Percentiles rank a stretch among this genome's conserved stretches.
phyloP scores from a whole-genome alignment of 2,797 vertebrate genomes.

The Rhinoraja longicauda region DNA sequence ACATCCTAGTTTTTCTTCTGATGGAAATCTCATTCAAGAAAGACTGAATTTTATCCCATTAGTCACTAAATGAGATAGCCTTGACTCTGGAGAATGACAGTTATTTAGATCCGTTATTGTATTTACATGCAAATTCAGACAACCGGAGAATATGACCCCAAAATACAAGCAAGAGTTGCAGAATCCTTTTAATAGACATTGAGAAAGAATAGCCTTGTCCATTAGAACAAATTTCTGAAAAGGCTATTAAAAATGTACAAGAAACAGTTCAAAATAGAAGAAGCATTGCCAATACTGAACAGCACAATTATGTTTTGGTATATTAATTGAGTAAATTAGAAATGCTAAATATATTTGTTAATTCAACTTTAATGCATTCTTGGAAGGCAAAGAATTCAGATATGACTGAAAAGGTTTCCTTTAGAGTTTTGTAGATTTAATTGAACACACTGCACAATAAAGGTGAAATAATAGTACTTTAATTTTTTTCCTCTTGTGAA shows the following conservation, averaged over 20 bases:
- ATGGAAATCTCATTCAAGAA: not conserved
- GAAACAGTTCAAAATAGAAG: not conserved
- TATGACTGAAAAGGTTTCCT: not conserved
- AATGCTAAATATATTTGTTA: conserved; percentile 20
- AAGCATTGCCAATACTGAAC: not conserved
- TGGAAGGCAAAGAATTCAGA: conserved; percentile 16
- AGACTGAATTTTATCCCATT: not conserved
- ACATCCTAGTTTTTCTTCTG: not conserved
- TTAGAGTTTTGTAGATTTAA: conserved; percentile 36
- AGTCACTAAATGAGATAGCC: not conserved
- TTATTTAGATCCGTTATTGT: not conserved
- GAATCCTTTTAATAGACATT: not conserved
- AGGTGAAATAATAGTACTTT: conserved; percentile 61
- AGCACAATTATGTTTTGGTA: conserved; percentile 3
- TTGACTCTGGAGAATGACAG: not conserved
- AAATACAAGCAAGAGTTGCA: not conserved
- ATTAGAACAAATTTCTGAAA: not conserved
- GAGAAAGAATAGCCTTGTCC: not conserved
- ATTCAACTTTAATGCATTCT: not conserved
- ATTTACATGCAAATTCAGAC: not conserved
- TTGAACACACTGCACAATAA: conserved; percentile 40
- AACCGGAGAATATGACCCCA: not conserved
- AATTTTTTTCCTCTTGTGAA: conserved; percentile 46
- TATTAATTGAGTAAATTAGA: not conserved
- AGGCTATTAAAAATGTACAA: not conserved